phyloP scores from a whole-genome alignment of 2,888 invertebrate species.

The Hydropsyche betteni region DNA sequence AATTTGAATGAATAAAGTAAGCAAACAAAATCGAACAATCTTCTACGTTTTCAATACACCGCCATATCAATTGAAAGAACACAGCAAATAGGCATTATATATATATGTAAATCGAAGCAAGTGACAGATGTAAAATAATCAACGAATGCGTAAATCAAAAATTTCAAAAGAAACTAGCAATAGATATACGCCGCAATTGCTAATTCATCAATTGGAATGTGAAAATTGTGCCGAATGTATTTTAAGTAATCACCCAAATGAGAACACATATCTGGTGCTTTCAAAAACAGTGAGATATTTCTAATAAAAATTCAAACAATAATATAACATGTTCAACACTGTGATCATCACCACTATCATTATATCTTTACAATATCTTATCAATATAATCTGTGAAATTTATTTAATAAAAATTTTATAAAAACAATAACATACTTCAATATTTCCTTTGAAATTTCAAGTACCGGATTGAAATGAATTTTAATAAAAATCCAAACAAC shows the following conservation, averaged over 20 bases:
- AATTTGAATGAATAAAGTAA: too few relatives aligned
- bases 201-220: background rate
- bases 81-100: too few relatives aligned
- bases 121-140: too few relatives aligned
- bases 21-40: too few relatives aligned
- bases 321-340: constrained; percentile 38
- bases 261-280: constrained; percentile 39
- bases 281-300: constrained; percentile 38
- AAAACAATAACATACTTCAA: constrained; percentile 34
- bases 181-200: too few relatives aligned
- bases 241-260: constrained; percentile 32
- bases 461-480: background rate
- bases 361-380: constrained; percentile 36
- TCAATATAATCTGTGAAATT: constrained; percentile 32
- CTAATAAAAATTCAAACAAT: constrained; percentile 38
- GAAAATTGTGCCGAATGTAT: constrained; percentile 35
- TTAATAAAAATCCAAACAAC: too few relatives aligned
- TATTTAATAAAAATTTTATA: constrained; percentile 36
- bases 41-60: too few relatives aligned
- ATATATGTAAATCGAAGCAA: too few relatives aligned
- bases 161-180: too few relatives aligned
- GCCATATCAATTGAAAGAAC: too few relatives aligned
- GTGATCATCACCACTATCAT: constrained; percentile 38
- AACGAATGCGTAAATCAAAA: too few relatives aligned
- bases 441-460: constrained; percentile 32